Conservation (phyloP, 37 sponge, comb jelly and placozoan genomes). For the Dysidea cf. avara region DNA sequence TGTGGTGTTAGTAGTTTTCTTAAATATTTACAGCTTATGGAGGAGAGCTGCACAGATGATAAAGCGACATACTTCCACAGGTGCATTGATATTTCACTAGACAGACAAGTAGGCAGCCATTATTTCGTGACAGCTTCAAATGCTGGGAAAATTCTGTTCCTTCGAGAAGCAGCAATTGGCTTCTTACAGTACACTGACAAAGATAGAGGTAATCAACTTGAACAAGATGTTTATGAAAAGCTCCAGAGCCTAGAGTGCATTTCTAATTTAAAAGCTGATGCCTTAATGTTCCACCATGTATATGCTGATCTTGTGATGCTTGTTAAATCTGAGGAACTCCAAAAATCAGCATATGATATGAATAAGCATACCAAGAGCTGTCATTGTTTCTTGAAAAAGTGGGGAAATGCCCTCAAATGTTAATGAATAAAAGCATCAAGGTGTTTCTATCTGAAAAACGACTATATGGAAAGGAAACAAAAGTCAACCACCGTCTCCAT, state of each 20-base stretch:
- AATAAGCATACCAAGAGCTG: constrained; percentile 34
- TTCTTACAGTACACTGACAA: constrained; percentile 36
- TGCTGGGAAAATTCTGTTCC: constrained; percentile 34
- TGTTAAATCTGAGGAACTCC: constrained; percentile 17
- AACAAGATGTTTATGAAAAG: constrained; percentile 15
- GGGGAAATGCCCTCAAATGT: not conserved
- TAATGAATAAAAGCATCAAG: not conserved
- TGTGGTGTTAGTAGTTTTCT: constrained; percentile 29
- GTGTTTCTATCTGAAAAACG: constrained; percentile 44
- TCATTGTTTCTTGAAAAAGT: constrained; percentile 20
- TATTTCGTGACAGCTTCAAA: constrained; percentile 44
- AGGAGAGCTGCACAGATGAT: not conserved
- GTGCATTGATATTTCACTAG: constrained; percentile 9
- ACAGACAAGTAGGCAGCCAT: constrained; percentile 41
- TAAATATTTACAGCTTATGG: not conserved
- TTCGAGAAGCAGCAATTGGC: constrained; percentile 18
- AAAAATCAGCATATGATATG: constrained; percentile 40
- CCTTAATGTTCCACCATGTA: constrained; percentile 39
- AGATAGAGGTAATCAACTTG: constrained; percentile 23
- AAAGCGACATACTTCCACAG: constrained; percentile 12
- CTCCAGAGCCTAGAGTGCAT: constrained; percentile 3
- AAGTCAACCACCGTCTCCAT: constrained; percentile 14
- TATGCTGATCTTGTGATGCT: constrained; percentile 39
- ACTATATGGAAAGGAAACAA: constrained; percentile 11
- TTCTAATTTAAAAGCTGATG: constrained; percentile 29